These are phyloP conservation scores for Zoanthus solanderi DNA, from an alignment of 92 coral and sea anemone genomes.

Conservation along the genomic window DNA sequence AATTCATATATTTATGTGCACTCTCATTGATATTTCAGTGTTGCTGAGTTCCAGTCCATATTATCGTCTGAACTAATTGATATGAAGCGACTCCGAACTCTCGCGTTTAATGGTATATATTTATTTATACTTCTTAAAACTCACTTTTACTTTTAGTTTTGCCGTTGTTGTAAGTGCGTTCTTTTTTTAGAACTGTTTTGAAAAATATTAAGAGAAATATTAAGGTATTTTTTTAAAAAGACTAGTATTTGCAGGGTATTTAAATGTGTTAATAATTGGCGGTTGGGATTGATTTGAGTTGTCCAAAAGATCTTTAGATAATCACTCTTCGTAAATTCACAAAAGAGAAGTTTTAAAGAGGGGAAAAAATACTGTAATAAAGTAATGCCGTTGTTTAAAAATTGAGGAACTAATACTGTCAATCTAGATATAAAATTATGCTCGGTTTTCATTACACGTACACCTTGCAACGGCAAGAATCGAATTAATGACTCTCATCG, in stretches of 20 bases:
- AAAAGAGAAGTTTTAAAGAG: no score
- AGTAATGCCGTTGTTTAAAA: no score
- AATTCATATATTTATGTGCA: background rate
- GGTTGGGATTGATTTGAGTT: no score
- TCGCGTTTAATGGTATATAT: conserved; percentile 86
- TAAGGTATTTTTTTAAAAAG: no score
- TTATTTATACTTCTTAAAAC: background rate
- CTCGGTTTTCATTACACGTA: background rate
- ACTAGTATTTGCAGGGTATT: no score
- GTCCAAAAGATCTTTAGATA: no score
- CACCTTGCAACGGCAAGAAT: background rate
- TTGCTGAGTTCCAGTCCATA: conserved; percentile 81
- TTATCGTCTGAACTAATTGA: conserved; percentile 78
- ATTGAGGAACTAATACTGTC: no score
- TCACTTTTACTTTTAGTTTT: background rate
- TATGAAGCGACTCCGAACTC: conserved; percentile 72
- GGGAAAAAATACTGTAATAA: no score
- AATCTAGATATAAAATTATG: background rate
- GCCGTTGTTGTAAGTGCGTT: background rate
- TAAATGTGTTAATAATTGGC: no score
- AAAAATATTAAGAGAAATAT: no score
- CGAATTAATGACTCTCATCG: background rate
- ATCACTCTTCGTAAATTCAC: no score
- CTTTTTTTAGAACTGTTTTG: background rate
- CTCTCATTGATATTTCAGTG: conserved; percentile 59